Conservation (phyloP, 64 coral and sea anemone species). For the Stichodactyla helianthus region DNA sequence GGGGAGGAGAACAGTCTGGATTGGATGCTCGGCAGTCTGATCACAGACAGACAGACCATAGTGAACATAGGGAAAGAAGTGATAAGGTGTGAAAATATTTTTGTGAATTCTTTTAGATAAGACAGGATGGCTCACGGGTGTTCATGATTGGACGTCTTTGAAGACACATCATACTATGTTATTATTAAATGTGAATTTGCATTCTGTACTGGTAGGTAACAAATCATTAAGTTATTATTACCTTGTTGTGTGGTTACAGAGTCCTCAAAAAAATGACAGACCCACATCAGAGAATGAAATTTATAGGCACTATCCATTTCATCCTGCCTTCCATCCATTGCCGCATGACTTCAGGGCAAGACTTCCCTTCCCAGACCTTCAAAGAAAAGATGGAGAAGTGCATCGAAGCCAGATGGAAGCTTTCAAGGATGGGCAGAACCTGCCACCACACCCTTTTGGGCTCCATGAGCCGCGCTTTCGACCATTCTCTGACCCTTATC, state of each 20-base stretch:
- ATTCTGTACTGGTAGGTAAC: no score
- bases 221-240: no score
- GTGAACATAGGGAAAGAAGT: conserved; percentile 3
- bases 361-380: conserved; percentile 2
- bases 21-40: neutral
- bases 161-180: no score
- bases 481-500: conserved; percentile 44
- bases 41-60: neutral
- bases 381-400: conserved; percentile 37
- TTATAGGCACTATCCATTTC: conserved; percentile 15
- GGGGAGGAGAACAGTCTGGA: conserved; percentile 8
- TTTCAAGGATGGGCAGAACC: conserved; percentile 11
- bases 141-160: no score
- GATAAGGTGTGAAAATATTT: neutral
- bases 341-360: neutral
- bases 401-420: conserved; percentile 40
- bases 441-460: conserved; percentile 28
- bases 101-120: no score
- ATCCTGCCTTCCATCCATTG: conserved; percentile 15
- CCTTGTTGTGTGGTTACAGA: neutral
- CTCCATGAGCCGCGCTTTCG: conserved; percentile 25
- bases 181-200: no score
- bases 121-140: no score
- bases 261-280: conserved; percentile 7
- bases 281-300: neutral